Conservation (phyloP, 2,888 invertebrate species). For the Tridacna gigas region DNA sequence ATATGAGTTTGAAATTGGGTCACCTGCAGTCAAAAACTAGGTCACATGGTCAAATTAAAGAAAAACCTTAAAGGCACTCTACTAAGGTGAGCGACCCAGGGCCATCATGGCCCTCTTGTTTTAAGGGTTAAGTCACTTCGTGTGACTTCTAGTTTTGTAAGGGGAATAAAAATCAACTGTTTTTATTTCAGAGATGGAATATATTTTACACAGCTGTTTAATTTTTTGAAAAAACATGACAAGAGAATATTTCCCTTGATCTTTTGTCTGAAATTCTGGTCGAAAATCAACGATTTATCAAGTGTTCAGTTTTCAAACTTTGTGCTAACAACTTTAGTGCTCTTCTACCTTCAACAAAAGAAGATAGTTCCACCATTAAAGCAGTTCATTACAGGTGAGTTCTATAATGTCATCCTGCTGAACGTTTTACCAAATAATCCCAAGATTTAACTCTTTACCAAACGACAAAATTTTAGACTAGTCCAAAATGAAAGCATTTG, state of each 20-base stretch:
- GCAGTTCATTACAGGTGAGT: conserved; percentile 1
- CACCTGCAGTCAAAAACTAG: no score
- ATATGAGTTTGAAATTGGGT: no score
- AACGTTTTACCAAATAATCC: neutral
- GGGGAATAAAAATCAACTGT: no score
- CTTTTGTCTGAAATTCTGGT: conserved; percentile 12
- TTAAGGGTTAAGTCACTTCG: no score
- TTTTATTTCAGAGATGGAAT: conserved; percentile 15
- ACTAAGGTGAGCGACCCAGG: no score
- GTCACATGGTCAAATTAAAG: no score
- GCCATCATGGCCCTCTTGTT: no score
- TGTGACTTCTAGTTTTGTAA: no score
- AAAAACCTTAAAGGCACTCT: no score
- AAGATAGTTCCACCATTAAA: conserved; percentile 9
- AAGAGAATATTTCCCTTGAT: neutral
- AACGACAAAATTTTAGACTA: no score
- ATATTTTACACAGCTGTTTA: neutral
- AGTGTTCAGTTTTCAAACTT: conserved; percentile 3
- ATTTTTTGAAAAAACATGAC: neutral
- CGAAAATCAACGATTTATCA: neutral
- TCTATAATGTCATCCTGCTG: no score
- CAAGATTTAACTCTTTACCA: neutral
- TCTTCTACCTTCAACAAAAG: conserved; percentile 7
- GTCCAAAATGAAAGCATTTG: no score
- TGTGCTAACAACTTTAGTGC: neutral